Conservation (phyloP, 1,140 invertebrate genomes). For the Metaphire vulgaris region DNA sequence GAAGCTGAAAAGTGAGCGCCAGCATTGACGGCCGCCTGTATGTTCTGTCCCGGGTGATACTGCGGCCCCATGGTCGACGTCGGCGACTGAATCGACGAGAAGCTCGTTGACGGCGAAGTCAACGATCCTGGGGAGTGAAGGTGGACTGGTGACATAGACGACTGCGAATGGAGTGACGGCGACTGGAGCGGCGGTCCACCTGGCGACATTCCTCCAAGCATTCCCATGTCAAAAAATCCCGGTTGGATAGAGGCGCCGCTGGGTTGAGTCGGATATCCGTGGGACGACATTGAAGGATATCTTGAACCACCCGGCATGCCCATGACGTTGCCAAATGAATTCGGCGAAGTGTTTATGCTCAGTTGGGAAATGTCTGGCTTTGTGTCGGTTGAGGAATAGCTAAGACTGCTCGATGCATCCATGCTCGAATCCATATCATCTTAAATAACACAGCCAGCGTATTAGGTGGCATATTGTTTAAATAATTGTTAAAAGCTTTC, state of each 20-base stretch:
- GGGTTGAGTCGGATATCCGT: neutral
- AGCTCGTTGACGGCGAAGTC: constrained; percentile 35
- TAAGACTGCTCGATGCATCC: constrained; percentile 34
- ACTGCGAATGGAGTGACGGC: constrained; percentile 38
- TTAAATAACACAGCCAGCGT: too few relatives aligned
- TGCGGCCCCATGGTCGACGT: constrained; percentile 41
- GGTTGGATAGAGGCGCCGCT: neutral
- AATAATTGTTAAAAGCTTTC: too few relatives aligned
- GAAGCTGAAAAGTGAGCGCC: constrained; percentile 39
- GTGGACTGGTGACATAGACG: constrained; percentile 38
- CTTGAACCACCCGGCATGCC: constrained; percentile 12
- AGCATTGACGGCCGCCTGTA: constrained; percentile 26
- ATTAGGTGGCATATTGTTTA: too few relatives aligned
- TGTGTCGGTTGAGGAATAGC: constrained; percentile 40
- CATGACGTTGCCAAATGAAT: constrained; percentile 14
- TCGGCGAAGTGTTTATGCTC: constrained; percentile 35
- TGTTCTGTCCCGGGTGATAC: constrained; percentile 36
- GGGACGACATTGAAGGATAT: constrained; percentile 13
- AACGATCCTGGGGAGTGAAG: constrained; percentile 23
- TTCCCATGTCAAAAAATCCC: neutral
- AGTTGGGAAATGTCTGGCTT: constrained; percentile 48
- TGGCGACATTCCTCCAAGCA: neutral
- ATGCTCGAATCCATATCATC: constrained; percentile 34
- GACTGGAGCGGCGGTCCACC: constrained; percentile 35
- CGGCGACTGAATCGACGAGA: constrained; percentile 39